Conservation (phyloP, 1,140 invertebrate genomes). For the Magallana angulata region DNA sequence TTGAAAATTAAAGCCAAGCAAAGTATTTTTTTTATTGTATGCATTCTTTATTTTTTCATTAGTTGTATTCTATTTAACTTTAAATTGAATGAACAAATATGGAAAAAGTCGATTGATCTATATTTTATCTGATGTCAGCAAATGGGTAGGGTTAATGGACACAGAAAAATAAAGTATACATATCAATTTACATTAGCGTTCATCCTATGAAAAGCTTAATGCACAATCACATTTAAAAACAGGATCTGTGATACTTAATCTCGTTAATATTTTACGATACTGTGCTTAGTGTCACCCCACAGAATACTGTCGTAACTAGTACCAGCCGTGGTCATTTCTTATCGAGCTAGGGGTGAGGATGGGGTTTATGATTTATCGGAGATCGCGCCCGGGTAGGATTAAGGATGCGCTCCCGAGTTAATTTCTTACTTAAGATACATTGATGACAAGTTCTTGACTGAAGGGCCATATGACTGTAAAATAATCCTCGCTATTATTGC, state of each 20-base stretch:
- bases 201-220: conserved; percentile 5
- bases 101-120: too few species aligned
- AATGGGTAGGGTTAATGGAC: background rate
- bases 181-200: background rate
- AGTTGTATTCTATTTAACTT: background rate
- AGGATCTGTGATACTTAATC: conserved; percentile 1
- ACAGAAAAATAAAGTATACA: background rate
- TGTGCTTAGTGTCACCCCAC: conserved; percentile 3
- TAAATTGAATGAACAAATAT: background rate
- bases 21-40: background rate
- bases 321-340: background rate
- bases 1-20: background rate
- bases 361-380: conserved; percentile 25
- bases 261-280: conserved; percentile 8
- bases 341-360: background rate
- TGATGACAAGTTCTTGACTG: conserved; percentile 17
- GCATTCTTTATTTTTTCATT: background rate
- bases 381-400: conserved; percentile 13
- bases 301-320: background rate
- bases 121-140: too few species aligned
- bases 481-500: background rate
- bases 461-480: conserved; percentile 30
- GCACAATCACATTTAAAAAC: conserved; percentile 20
- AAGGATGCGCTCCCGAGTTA: conserved; percentile 11
- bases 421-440: conserved; percentile 1